A percentile compares a stretch with the other conserved stretches of the same genome.
Conservation (phyloP, 1,140 invertebrate species). For the Bombus polaris region DNA sequence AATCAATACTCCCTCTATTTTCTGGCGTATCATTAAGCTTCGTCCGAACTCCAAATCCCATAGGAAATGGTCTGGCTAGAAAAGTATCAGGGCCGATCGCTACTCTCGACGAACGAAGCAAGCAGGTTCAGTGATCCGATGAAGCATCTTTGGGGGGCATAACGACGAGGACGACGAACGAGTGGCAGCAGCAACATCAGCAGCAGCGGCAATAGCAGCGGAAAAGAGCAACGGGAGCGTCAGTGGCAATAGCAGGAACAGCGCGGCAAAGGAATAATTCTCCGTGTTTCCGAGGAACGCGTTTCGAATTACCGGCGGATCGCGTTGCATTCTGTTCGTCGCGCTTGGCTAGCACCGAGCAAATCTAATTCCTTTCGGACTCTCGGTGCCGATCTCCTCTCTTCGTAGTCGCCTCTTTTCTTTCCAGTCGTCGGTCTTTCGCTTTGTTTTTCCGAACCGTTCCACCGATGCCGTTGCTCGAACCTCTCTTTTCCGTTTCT, state of each 20-base stretch:
- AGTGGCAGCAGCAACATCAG: constrained; percentile 10
- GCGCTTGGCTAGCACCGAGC: constrained; percentile 77
- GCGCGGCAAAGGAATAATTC: constrained; percentile 72
- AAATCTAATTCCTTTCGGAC: constrained; percentile 78
- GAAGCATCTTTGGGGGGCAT: neutral
- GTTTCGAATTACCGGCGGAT: constrained; percentile 78
- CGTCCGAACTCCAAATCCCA: neutral
- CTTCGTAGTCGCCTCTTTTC: constrained; percentile 34
- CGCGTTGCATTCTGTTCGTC: constrained; percentile 79
- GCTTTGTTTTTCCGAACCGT: constrained; percentile 43
- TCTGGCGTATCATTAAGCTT: neutral
- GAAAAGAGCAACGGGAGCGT: constrained; percentile 36
- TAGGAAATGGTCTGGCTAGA: neutral
- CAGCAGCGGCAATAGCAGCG: neutral
- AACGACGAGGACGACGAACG: constrained; percentile 14
- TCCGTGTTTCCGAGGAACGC: constrained; percentile 76
- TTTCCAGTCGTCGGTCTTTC: constrained; percentile 30
- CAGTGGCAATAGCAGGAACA: constrained; percentile 59
- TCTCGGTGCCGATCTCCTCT: constrained; percentile 54
- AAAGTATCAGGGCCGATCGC: neutral
- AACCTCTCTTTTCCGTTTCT: constrained; percentile 29
- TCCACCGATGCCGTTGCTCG: constrained; percentile 8
- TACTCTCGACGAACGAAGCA: neutral
- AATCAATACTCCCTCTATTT: neutral
- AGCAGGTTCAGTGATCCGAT: constrained; percentile 14